phyloP scores from a whole-genome alignment of 1,140 invertebrate genomes.

The Bombyx mandarina region DNA sequence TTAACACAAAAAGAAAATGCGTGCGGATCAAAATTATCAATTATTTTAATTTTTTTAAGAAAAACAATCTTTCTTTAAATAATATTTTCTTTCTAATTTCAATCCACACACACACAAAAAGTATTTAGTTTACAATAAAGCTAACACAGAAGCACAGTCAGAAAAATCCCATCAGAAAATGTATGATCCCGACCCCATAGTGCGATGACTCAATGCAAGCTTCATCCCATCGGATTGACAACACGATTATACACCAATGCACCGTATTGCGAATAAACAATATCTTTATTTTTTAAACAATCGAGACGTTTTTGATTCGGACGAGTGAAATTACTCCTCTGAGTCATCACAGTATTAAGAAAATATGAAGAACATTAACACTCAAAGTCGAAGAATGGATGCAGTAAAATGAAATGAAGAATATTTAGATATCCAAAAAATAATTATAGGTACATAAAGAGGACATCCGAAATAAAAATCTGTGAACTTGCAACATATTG shows the following conservation, averaged over 20 bases:
- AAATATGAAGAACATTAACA: constrained; percentile 28
- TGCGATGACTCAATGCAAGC: constrained; percentile 71
- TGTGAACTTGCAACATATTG: constrained; percentile 60
- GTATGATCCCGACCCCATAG: constrained; percentile 54
- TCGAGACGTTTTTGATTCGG: constrained; percentile 11
- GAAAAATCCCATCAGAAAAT: constrained; percentile 20
- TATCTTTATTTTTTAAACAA: constrained; percentile 1
- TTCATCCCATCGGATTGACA: constrained; percentile 55
- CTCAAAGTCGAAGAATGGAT: constrained; percentile 25
- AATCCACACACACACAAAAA: neutral
- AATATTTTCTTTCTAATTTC: neutral
- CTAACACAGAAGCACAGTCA: neutral
- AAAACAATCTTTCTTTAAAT: neutral
- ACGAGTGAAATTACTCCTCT: constrained; percentile 35
- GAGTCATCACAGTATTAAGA: constrained; percentile 67
- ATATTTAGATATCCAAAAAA: constrained; percentile 34
- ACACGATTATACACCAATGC: neutral
- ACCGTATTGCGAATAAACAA: too few relatives aligned
- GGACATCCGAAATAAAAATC: constrained; percentile 55
- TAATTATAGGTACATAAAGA: constrained; percentile 21
- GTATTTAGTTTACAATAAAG: neutral
- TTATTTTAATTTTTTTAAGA: too few relatives aligned
- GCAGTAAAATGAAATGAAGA: constrained; percentile 22
- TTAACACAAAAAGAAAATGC: too few relatives aligned
- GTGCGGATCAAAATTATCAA: too few relatives aligned